These are phyloP conservation scores for Serinus canaria DNA, from an alignment of 2,113 vertebrate species.

Conservation along the genomic window DNA sequence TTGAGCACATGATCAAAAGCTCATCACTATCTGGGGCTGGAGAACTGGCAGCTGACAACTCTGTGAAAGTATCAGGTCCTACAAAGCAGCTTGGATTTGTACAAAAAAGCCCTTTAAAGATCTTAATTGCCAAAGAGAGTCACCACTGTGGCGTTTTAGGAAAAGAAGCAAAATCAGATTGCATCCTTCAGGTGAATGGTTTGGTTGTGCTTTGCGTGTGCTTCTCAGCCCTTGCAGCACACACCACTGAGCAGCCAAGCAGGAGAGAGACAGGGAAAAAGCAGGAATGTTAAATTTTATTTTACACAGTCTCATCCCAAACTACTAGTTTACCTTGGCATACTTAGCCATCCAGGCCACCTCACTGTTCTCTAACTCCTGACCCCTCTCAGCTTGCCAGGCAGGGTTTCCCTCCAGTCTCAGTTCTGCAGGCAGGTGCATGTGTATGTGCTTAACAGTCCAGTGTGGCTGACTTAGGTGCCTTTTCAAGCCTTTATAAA, in stretches of 20 bases:
- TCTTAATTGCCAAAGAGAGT: neutral
- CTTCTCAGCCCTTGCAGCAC: neutral
- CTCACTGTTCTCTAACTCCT: neutral
- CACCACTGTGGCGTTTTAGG: neutral
- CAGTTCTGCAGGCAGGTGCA: neutral
- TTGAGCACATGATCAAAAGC: fast-evolving
- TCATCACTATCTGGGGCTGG: neutral
- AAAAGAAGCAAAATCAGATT: neutral
- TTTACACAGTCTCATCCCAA: neutral
- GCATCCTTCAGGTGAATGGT: neutral
- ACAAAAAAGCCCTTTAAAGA: neutral
- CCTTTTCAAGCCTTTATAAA: neutral
- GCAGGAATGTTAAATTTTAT: neutral
- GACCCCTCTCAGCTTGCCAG: neutral
- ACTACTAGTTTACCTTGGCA: neutral
- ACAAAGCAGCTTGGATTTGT: neutral
- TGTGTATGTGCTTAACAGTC: neutral
- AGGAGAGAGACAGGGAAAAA: neutral
- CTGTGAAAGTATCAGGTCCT: neutral
- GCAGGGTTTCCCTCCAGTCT: neutral
- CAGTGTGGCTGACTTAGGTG: neutral
- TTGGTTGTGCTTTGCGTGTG: neutral
- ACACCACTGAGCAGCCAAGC: neutral
- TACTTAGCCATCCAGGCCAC: neutral
- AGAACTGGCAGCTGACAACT: neutral